phyloP scores from a whole-genome alignment of 2,888 invertebrate species.

The Cosmopolites sordidus region DNA sequence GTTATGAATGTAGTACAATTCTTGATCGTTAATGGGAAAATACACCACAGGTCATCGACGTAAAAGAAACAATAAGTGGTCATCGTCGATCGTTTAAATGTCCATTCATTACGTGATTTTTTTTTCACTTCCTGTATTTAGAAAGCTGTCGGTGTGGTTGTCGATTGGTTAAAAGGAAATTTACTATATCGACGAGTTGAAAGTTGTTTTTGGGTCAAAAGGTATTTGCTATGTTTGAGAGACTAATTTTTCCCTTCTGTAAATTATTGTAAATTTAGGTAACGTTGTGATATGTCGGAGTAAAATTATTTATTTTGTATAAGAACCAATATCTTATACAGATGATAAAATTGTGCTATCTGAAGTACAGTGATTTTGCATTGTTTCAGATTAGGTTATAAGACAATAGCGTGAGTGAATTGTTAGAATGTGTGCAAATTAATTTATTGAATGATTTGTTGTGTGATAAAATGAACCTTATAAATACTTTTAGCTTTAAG shows the following conservation, averaged over 20 bases:
- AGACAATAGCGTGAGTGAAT: background rate
- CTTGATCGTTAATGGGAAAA: background rate
- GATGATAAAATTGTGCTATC: too few species aligned
- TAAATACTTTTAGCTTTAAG: background rate
- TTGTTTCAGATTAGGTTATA: background rate
- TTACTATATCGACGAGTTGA: background rate
- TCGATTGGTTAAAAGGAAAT: background rate
- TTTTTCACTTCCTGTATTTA: background rate
- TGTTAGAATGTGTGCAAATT: background rate
- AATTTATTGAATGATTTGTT: background rate
- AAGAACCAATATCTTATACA: background rate
- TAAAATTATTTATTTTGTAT: slow-evolving; percentile 1
- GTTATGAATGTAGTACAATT: background rate
- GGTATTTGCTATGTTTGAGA: background rate
- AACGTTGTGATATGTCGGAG: background rate
- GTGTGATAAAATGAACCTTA: background rate
- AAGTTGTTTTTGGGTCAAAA: too few species aligned
- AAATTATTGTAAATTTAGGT: background rate
- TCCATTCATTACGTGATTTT: background rate
- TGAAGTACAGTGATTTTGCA: background rate
- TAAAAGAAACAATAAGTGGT: too few species aligned
- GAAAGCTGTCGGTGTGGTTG: background rate
- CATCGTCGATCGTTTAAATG: too few species aligned
- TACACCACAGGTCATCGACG: too few species aligned
- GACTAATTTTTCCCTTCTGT: background rate